Evolutionary conservation across 2,888 invertebrate genomes (phyloP).

Genomic region (Drosophila hamatofila): DNA sequence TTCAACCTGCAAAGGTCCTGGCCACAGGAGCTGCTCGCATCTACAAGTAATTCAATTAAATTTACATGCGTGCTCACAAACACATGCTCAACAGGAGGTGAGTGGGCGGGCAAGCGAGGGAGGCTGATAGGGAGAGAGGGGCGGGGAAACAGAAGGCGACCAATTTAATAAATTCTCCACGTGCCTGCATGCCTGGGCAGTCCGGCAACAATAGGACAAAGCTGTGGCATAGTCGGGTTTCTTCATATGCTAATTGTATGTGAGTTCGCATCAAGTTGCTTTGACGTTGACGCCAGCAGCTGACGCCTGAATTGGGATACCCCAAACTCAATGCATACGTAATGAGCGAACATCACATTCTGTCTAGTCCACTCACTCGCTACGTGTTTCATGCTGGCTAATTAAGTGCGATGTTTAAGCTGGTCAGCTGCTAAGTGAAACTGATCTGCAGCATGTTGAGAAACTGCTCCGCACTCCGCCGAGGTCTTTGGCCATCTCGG

Average conservation of each 20-base stretch:
- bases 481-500: too few species aligned
- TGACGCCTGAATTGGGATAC: constrained; percentile 8
- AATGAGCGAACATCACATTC: constrained; percentile 48
- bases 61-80: constrained; percentile 31
- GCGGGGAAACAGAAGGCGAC: constrained; percentile 1
- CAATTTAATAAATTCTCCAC: constrained; percentile 54
- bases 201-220: constrained; percentile 11
- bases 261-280: constrained; percentile 60
- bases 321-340: constrained; percentile 70
- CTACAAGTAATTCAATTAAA: constrained; percentile 39
- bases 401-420: constrained; percentile 69
- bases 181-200: constrained; percentile 38
- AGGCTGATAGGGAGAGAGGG: too few species aligned
- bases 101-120: too few species aligned
- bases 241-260: constrained; percentile 78
- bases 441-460: constrained; percentile 43
- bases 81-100: not conserved
- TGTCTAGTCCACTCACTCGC: not conserved
- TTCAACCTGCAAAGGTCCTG: constrained; percentile 6
- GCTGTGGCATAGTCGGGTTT: constrained; percentile 41
- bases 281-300: constrained; percentile 36
- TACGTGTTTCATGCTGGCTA: constrained; percentile 34
- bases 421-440: constrained; percentile 45
- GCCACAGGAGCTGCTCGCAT: constrained; percentile 19
- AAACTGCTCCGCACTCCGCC: too few species aligned